These are phyloP conservation scores for Delia radicum DNA, from an alignment of 1,140 invertebrate species.

Conservation along the genomic window DNA sequence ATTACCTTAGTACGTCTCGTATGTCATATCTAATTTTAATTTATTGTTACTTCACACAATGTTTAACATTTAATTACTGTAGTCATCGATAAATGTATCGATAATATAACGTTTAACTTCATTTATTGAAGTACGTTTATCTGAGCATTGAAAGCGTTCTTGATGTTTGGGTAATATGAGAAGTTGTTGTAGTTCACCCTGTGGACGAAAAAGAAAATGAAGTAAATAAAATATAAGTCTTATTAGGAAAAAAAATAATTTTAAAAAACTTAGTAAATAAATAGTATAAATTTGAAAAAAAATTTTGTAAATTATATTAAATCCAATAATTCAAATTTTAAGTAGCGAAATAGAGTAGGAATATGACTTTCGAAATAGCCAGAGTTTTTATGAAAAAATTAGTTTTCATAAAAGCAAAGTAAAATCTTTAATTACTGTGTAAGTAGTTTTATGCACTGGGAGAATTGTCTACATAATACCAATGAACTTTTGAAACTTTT, in stretches of 20 bases:
- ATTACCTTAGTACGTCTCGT: neutral
- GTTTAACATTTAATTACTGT: slow-evolving; percentile 30
- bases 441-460: too few species aligned
- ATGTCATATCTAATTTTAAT: neutral
- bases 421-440: too few species aligned
- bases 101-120: slow-evolving; percentile 55
- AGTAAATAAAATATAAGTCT: neutral
- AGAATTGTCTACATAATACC: too few species aligned
- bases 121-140: slow-evolving; percentile 50
- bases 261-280: too few species aligned
- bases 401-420: too few species aligned
- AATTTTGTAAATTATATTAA: too few species aligned
- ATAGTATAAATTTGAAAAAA: neutral
- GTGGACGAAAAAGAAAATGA: neutral
- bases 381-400: too few species aligned
- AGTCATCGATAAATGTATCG: slow-evolving; percentile 54
- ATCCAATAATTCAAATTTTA: too few species aligned
- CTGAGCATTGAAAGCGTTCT: slow-evolving; percentile 50
- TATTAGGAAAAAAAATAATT: neutral
- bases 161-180: slow-evolving; percentile 50
- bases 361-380: too few species aligned
- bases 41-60: slow-evolving; percentile 16
- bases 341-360: too few species aligned
- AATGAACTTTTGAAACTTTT: too few species aligned
- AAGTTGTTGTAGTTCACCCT: slow-evolving; percentile 52